A percentile compares a stretch with the other conserved stretches of the same genome.
These are phyloP conservation scores for Cerceris rybyensis DNA, from an alignment of 2,888 invertebrate genomes.

Conservation along the genomic window DNA sequence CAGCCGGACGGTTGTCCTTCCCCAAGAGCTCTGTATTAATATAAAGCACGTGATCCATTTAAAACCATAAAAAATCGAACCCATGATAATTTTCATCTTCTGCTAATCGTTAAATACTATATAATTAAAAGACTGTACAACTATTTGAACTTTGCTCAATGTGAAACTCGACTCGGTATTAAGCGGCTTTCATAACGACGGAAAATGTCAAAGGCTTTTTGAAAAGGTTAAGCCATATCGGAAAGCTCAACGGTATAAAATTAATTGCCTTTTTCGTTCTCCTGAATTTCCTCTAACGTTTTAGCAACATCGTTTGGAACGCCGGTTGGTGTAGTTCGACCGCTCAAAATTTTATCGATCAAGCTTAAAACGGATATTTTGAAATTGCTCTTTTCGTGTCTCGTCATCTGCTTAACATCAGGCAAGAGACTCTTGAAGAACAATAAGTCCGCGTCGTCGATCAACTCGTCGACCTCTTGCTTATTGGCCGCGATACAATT, in stretches of 20 bases:
- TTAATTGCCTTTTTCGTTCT: not conserved
- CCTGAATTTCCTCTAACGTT: constrained; percentile 3
- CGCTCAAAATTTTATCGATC: constrained; percentile 21
- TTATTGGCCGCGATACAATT: constrained; percentile 5
- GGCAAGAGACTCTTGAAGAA: constrained; percentile 26
- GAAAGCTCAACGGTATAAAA: not conserved
- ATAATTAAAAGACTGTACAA: too few relatives aligned
- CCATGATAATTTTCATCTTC: too few relatives aligned
- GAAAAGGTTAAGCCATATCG: too few relatives aligned
- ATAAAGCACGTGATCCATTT: too few relatives aligned
- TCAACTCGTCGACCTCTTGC: constrained; percentile 6
- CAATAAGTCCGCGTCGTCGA: constrained; percentile 14
- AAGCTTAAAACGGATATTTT: constrained; percentile 22
- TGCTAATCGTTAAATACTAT: too few relatives aligned
- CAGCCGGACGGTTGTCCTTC: too few relatives aligned
- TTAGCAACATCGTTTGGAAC: not conserved
- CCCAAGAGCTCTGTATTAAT: too few relatives aligned
- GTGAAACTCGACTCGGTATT: too few relatives aligned
- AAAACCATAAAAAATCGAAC: too few relatives aligned
- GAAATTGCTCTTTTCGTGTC: constrained; percentile 21
- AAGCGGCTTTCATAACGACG: not conserved
- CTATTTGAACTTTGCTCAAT: too few relatives aligned
- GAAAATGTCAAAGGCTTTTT: not conserved
- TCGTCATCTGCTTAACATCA: constrained; percentile 15
- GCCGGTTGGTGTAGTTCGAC: not conserved